Base-by-base conservation (phyloP, 2,888 invertebrate genomes). In the Machimus atricapillus region DNA sequence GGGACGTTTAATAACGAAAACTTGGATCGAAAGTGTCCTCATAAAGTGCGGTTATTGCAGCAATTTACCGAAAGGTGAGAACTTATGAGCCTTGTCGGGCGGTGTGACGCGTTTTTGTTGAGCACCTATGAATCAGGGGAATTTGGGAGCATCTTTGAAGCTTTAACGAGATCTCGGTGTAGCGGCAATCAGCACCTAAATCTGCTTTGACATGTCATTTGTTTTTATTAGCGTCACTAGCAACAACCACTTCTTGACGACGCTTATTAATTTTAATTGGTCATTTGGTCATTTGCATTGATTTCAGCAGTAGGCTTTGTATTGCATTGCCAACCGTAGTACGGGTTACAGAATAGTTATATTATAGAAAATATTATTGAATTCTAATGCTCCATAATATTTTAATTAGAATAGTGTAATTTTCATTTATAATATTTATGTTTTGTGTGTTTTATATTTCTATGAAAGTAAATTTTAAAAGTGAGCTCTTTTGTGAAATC, bases 21-120 rank as follows among this genome's bases (percentile, higher is more conserved):
- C 43, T 19, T 37, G 46, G 43, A 40, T 79, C 43, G 74, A 74
- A 85, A 85, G 74, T 85, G 43, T 43, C 12, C 66, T 27, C 82
- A 37, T 82, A 74, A 85, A 34, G 43, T 74, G 37, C 8, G 66
- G 83, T 85, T 85, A 85, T 66, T 73, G 74, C 74, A 40, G 85
- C 27, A 73, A 74, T 85, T 85, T 85, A 43, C 40, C 37, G 85
- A 85, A 85, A 85, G 85, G 85, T 85, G 85, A 85, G 46, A 43
- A 85, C 19, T 85, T 74, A 74, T 73, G 46, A 34, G 58, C 34
- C 66, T 66, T 82, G 31, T 52, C 19, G n/a, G 37, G 56, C 27
- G 81, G 9, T 37, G 58, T 19, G 58, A 52, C 78, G 37, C 40
- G 66, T 52, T 58, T 82, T 56, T 81, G 46, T n/a, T 0, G 81